phyloP scores from a whole-genome alignment of 2,797 vertebrate genomes.

The Paramormyrops hopkinsi region DNA sequence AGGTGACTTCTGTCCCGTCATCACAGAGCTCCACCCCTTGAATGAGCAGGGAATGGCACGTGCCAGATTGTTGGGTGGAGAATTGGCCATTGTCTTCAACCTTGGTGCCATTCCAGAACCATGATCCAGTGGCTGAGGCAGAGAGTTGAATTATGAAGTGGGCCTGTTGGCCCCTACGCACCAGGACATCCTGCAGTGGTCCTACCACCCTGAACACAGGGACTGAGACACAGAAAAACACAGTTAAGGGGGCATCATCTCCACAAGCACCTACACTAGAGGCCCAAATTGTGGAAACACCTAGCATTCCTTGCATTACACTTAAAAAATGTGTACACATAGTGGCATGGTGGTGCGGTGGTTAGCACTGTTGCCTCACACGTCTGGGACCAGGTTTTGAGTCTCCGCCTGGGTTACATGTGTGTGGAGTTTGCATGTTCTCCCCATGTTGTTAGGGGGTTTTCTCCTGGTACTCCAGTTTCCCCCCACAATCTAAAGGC shows the following conservation, averaged over 20 bases:
- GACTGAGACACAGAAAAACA: constrained; percentile 52
- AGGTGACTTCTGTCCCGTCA: constrained; percentile 76
- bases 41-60: constrained; percentile 75
- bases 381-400: no score
- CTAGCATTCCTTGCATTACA: background rate
- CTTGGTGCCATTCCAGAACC: constrained; percentile 76
- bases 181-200: constrained; percentile 71
- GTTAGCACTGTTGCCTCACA: no score
- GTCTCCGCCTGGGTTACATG: no score
- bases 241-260: background rate
- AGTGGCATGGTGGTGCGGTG: background rate
- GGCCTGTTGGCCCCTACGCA: constrained; percentile 73
- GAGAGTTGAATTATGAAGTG: constrained; percentile 82
- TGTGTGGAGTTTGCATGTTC: no score
- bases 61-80: constrained; percentile 57
- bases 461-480: no score
- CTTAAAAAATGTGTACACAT: background rate
- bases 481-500: no score
- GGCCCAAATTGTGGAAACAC: background rate
- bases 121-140: constrained; percentile 73
- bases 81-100: constrained; percentile 64
- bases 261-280: background rate
- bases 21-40: constrained; percentile 62
- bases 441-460: no score
- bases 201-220: constrained; percentile 78